Evolutionary conservation across 2,113 vertebrate genomes (phyloP).

Genomic region (Chloropsis cyanopogon): DNA sequence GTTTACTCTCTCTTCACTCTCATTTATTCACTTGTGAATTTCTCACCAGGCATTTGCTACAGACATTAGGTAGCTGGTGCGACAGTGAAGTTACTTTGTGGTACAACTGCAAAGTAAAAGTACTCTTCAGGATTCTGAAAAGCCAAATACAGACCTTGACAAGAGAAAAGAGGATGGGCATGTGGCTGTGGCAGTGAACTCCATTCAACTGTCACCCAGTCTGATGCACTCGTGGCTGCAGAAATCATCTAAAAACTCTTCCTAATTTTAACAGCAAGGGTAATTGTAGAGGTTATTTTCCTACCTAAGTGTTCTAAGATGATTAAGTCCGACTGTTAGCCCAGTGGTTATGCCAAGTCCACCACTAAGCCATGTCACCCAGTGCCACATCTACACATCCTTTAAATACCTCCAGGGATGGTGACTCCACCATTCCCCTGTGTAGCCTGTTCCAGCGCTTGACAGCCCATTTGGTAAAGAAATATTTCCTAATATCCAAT

Average conservation of each 20-base stretch:
- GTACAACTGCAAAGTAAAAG: neutral
- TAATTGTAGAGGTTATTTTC: neutral
- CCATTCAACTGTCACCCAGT: neutral
- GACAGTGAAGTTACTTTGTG: neutral
- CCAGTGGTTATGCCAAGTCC: neutral
- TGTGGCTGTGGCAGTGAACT: neutral
- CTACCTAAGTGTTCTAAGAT: neutral
- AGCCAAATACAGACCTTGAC: neutral
- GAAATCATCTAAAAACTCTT: neutral
- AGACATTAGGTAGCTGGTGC: neutral
- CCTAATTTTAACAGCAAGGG: neutral
- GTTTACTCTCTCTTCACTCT: neutral
- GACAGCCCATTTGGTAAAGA: neutral
- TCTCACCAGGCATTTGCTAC: neutral
- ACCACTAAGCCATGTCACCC: neutral
- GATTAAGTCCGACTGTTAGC: neutral
- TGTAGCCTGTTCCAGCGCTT: neutral
- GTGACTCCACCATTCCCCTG: neutral
- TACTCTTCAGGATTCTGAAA: neutral
- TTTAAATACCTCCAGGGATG: neutral
- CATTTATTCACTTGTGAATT: neutral
- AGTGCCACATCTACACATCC: neutral
- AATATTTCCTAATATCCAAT: neutral
- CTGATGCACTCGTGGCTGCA: neutral
- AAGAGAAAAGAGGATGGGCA: neutral